These are phyloP conservation scores for Galbula dea DNA, from an alignment of 2,113 vertebrate genomes.

Conservation along the genomic window DNA sequence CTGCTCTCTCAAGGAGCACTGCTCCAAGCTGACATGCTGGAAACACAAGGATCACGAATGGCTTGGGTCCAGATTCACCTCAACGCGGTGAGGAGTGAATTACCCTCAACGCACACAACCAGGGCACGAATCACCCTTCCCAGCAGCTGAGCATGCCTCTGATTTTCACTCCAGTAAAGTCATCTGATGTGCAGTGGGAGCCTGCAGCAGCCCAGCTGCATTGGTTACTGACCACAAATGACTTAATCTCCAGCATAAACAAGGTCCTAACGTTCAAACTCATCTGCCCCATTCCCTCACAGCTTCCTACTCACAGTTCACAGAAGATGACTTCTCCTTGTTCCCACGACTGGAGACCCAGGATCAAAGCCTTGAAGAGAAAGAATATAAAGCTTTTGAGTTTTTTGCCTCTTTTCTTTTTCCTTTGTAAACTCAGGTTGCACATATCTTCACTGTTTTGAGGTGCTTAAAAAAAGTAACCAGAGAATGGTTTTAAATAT, in stretches of 20 bases:
- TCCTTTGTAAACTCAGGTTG: not conserved
- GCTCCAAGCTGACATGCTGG: not conserved
- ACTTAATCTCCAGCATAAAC: slow-evolving; percentile 58
- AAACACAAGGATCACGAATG: fast-evolving
- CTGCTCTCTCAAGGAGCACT: not conserved
- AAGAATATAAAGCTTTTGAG: not conserved
- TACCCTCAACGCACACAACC: fast-evolving
- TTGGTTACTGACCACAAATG: slow-evolving; percentile 56
- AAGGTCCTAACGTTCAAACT: slow-evolving; percentile 26
- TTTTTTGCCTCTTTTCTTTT: not conserved
- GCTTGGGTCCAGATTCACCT: not conserved
- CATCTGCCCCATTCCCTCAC: slow-evolving; percentile 31
- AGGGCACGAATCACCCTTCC: not conserved
- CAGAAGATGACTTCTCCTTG: slow-evolving; percentile 24
- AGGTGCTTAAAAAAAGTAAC: not conserved
- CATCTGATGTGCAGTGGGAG: not conserved
- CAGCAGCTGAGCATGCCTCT: not conserved
- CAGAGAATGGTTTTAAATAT: not conserved
- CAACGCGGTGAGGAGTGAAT: fast-evolving
- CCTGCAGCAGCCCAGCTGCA: slow-evolving; percentile 42
- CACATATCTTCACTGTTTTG: not conserved
- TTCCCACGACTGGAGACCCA: slow-evolving; percentile 26
- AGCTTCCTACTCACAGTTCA: slow-evolving; percentile 58
- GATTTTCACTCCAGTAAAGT: not conserved
- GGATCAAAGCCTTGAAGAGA: slow-evolving; percentile 35